Percentiles rank a stretch among this genome's conserved stretches.
These are phyloP conservation scores for Potorous gilbertii DNA, from an alignment of 2,797 vertebrate species.

Conservation along the genomic window DNA sequence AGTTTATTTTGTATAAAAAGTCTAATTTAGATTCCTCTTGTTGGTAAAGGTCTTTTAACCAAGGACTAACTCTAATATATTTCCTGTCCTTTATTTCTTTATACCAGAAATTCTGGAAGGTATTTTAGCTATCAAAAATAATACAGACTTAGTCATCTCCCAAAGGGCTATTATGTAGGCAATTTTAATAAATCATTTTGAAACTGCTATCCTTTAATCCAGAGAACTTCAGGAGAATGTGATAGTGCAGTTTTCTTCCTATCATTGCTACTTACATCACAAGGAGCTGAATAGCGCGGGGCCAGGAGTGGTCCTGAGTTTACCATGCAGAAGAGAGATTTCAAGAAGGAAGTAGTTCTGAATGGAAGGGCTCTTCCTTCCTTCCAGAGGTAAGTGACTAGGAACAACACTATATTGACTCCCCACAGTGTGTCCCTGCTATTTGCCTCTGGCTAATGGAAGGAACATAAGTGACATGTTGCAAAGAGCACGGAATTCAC, in stretches of 20 bases:
- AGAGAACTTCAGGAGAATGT: not conserved
- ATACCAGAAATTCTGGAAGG: not conserved
- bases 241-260: not conserved
- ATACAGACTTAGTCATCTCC: not conserved
- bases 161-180: not conserved
- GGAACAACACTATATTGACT: not conserved
- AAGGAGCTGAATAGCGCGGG: not conserved
- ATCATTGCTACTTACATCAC: not conserved
- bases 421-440: not conserved
- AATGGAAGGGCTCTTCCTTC: not conserved
- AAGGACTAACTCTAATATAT: not conserved
- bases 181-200: conserved; percentile 6
- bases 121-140: conserved; percentile 13
- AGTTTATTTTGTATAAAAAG: not conserved
- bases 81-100: not conserved
- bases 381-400: not conserved
- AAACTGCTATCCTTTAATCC: not conserved
- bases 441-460: conserved; percentile 23
- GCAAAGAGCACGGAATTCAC: not conserved
- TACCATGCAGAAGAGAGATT: not conserved
- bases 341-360: not conserved
- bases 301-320: not conserved
- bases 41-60: not conserved
- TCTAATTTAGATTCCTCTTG: not conserved
- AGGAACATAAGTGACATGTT: not conserved